These are phyloP conservation scores for Picathartes gymnocephalus DNA, from an alignment of 2,113 vertebrate genomes.

Conservation along the genomic window DNA sequence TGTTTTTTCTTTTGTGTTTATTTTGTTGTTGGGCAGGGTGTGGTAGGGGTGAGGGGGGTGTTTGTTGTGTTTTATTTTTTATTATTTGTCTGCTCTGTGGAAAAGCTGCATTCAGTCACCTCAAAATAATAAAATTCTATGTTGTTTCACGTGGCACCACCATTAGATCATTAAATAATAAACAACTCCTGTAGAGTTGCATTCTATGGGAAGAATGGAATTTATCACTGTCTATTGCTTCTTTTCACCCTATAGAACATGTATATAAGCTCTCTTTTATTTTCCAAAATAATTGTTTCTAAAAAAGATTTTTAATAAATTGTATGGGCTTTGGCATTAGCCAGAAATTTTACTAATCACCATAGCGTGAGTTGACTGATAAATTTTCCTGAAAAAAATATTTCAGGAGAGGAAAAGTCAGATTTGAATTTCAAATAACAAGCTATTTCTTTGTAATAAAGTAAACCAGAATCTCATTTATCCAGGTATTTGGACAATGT, in stretches of 20 bases:
- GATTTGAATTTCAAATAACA: neutral
- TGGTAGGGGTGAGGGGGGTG: accelerated
- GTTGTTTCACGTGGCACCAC: neutral
- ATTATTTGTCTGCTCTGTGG: neutral
- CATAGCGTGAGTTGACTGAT: neutral
- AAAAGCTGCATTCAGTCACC: neutral
- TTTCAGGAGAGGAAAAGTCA: neutral
- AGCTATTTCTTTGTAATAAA: neutral
- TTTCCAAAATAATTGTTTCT: neutral
- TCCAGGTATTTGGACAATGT: neutral
- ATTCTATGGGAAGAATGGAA: neutral
- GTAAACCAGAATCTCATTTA: neutral
- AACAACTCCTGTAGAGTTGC: neutral
- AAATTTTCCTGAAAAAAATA: neutral
- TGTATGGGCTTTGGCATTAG: neutral
- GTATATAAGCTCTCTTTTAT: neutral
- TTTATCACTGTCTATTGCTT: neutral
- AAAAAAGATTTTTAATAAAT: neutral
- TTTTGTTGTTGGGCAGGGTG: accelerated
- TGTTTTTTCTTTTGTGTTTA: neutral
- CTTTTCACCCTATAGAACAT: neutral
- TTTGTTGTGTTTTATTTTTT: neutral
- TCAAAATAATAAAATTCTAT: neutral
- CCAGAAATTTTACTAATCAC: neutral
- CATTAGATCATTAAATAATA: neutral